These are phyloP conservation scores for Pollachius pollachius DNA, from an alignment of 2,113 vertebrate genomes.

Conservation along the genomic window DNA sequence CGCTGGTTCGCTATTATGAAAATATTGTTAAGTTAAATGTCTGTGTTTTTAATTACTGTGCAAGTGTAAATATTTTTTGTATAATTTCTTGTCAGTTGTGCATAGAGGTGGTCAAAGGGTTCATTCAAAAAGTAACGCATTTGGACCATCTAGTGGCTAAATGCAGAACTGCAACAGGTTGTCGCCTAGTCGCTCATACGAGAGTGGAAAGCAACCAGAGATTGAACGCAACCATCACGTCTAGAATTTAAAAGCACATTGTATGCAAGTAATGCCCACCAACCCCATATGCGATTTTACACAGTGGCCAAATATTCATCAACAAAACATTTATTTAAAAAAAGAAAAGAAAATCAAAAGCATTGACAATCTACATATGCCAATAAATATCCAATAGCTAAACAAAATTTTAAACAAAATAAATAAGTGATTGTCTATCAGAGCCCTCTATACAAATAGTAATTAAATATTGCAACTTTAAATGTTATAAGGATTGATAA, in stretches of 20 bases:
- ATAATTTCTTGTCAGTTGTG: background rate
- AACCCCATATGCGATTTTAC: slow-evolving; percentile 27
- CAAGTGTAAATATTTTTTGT: slow-evolving; percentile 1
- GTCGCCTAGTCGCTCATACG: background rate
- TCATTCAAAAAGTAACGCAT: slow-evolving; percentile 16
- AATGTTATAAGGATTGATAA: slow-evolving; percentile 50
- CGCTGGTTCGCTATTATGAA: background rate
- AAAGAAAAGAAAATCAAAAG: slow-evolving; percentile 38
- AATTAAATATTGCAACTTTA: slow-evolving; percentile 65
- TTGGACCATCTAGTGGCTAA: slow-evolving; percentile 33
- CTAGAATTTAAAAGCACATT: background rate
- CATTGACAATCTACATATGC: slow-evolving; percentile 45
- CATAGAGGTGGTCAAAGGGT: too few relatives aligned
- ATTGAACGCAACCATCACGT: background rate
- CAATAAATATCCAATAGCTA: slow-evolving; percentile 39
- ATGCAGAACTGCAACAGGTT: slow-evolving; percentile 40
- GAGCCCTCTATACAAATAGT: slow-evolving; percentile 63
- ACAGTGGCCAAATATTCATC: slow-evolving; percentile 51
- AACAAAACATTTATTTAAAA: slow-evolving; percentile 47
- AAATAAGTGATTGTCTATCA: slow-evolving; percentile 68
- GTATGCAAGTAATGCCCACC: background rate
- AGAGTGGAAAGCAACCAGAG: background rate
- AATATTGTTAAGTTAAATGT: background rate
- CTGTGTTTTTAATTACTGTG: background rate
- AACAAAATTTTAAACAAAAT: slow-evolving; percentile 30